Base-by-base conservation (phyloP, 2,888 invertebrate species). In the Drosophila yooni region DNA sequence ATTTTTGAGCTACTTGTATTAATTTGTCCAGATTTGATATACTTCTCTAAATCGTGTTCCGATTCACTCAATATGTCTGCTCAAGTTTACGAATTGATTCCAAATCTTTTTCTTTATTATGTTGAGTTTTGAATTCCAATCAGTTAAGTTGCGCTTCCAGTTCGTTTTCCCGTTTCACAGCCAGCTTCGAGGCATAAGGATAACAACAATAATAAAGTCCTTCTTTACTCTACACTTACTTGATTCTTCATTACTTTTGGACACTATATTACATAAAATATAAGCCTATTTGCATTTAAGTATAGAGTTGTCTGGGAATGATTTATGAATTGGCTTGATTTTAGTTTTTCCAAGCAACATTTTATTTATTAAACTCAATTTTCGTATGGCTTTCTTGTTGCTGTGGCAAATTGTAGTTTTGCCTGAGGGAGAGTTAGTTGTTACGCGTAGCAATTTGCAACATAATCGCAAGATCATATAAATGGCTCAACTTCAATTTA, bases 401-500 rank as follows among this genome's bases (percentile, higher is more conserved):
- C 21, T 25, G 21, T 4, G 46, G 46, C 21, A 62, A 56, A 52
- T 70, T 57, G 40, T n/a, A 43, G 43, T 60, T 51, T 43, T 62
- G 71, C 61, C 63, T 46, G n/a, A 15, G 27, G 61, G n/a, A 33
- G 50, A 29, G 18, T 62, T 60, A 54, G 54, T 66, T 52, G 21
- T 40, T 70, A 60, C 52, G 65, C 54, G 51, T 40, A 68, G 65
- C 77, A 81, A 88, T 86, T 86, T 88, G 87, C 87, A 76, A 76
- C 87, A 84, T 89, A 89, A 88, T 86, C 83, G 75, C 69, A 70
- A 78, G 88, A 88, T 84, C 84, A 83, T 87, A 86, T 86, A 79
- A 89, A 84, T 84, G 84, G 87, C 82, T 89, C 79, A 81, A 84
- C 84, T 84, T 87, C 76, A 89, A 89, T 89, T 84, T 84, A 89